Percentiles rank a stretch among this genome's conserved stretches.
These are phyloP conservation scores for Drosophila colorata DNA, from an alignment of 2,888 invertebrate species.

Conservation along the genomic window DNA sequence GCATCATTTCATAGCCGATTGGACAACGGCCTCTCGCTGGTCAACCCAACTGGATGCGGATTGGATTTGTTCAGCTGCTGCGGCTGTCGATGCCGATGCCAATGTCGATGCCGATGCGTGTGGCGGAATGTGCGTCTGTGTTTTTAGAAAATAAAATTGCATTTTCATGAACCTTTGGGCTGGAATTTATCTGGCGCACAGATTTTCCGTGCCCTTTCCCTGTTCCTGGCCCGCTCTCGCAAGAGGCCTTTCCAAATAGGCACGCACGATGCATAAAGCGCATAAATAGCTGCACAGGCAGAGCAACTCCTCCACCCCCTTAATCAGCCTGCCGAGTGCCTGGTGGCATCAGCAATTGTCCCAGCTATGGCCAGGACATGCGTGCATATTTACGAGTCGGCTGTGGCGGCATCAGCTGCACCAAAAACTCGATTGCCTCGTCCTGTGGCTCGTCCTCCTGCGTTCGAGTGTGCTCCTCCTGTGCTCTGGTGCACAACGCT, in stretches of 20 bases:
- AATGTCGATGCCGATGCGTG: constrained; percentile 7
- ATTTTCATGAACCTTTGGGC: constrained; percentile 84
- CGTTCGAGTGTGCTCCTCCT: constrained; percentile 7
- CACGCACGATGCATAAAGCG: constrained; percentile 79
- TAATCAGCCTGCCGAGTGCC: not conserved
- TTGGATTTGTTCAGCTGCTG: constrained; percentile 44
- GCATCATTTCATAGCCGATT: constrained; percentile 80
- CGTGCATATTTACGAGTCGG: constrained; percentile 81
- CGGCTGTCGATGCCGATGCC: not conserved
- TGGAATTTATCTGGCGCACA: constrained; percentile 78
- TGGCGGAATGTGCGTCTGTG: constrained; percentile 63
- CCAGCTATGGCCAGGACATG: constrained; percentile 70
- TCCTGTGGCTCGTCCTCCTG: constrained; percentile 21
- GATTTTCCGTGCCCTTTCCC: constrained; percentile 62
- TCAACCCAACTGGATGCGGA: constrained; percentile 50
- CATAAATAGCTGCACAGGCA: constrained; percentile 75
- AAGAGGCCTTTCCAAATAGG: constrained; percentile 43
- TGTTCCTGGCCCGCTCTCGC: not conserved
- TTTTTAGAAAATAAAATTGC: constrained; percentile 84
- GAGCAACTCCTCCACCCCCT: constrained; percentile 22
- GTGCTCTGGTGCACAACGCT: constrained; percentile 43
- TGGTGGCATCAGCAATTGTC: constrained; percentile 55
- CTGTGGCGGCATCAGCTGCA: constrained; percentile 81
- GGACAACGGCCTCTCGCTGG: constrained; percentile 65
- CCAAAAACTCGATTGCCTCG: constrained; percentile 78